A percentile compares a stretch with the other conserved stretches of the same genome.
Conservation (phyloP, 2,888 invertebrate species). For the Hydrotaea diabolus region DNA sequence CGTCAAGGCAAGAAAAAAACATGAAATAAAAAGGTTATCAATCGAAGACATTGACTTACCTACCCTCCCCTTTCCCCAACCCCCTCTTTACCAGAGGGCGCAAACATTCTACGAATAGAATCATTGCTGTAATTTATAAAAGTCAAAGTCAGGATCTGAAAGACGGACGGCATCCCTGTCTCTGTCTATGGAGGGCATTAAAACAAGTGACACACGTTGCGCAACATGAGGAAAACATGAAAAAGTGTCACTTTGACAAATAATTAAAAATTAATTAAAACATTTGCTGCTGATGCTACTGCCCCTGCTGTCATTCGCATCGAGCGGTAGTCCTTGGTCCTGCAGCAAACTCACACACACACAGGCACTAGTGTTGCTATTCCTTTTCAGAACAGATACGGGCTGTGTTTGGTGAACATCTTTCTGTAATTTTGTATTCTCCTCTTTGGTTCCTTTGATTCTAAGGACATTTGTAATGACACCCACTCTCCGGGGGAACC, state of each 20-base stretch:
- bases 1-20: too few species aligned
- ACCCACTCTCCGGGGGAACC: neutral
- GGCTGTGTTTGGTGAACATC: too few species aligned
- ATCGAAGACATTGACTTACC: neutral
- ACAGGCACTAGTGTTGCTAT: too few species aligned
- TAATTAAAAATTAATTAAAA: slow-evolving; percentile 65
- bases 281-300: slow-evolving; percentile 26
- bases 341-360: neutral
- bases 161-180: too few species aligned
- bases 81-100: neutral
- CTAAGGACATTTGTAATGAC: slow-evolving; percentile 4
- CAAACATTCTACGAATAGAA: neutral
- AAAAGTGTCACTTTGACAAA: slow-evolving; percentile 56
- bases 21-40: neutral
- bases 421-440: neutral
- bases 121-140: slow-evolving; percentile 35
- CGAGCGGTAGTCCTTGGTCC: too few species aligned
- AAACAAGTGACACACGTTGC: neutral
- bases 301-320: too few species aligned
- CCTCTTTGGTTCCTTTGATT: neutral
- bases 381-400: neutral
- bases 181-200: neutral
- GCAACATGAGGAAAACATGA: slow-evolving; percentile 15
- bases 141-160: slow-evolving; percentile 34
- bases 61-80: neutral